Conservation (phyloP, 2,797 vertebrate genomes). For the Hapalemur alaotrensis region DNA sequence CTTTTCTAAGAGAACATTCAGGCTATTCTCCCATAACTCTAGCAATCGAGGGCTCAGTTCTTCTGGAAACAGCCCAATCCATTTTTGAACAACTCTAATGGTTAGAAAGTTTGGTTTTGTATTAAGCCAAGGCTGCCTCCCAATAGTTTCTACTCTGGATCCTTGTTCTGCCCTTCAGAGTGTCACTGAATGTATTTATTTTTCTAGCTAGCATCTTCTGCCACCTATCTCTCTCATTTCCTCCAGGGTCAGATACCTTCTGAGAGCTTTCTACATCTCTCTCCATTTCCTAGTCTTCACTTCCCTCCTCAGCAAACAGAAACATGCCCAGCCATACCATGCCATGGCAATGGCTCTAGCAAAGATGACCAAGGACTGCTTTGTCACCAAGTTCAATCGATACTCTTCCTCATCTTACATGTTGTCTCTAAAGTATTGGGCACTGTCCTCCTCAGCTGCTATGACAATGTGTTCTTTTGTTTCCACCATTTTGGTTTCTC, state of each 20-base stretch:
- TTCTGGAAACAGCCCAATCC: background rate
- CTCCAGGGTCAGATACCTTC: background rate
- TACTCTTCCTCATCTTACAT: too few species aligned
- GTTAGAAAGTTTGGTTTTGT: background rate
- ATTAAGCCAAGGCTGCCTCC: background rate
- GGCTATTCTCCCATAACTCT: background rate
- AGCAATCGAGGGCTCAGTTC: background rate
- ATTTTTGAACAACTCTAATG: background rate
- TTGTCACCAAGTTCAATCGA: too few species aligned
- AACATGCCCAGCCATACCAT: fast-evolving
- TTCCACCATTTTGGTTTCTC: background rate
- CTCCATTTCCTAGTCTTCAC: background rate
- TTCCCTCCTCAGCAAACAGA: background rate
- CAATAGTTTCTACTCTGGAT: background rate
- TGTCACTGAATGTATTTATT: background rate
- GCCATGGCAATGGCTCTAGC: fast-evolving
- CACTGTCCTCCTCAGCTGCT: background rate
- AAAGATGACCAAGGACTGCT: background rate
- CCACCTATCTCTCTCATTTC: background rate
- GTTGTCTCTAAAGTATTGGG: background rate
- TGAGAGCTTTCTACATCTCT: background rate
- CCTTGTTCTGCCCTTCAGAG: background rate
- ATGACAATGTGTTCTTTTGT: background rate
- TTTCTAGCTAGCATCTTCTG: background rate
- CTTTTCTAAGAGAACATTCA: background rate